Conservation (phyloP, 1,140 invertebrate genomes). For the Drosophila yakuba region DNA sequence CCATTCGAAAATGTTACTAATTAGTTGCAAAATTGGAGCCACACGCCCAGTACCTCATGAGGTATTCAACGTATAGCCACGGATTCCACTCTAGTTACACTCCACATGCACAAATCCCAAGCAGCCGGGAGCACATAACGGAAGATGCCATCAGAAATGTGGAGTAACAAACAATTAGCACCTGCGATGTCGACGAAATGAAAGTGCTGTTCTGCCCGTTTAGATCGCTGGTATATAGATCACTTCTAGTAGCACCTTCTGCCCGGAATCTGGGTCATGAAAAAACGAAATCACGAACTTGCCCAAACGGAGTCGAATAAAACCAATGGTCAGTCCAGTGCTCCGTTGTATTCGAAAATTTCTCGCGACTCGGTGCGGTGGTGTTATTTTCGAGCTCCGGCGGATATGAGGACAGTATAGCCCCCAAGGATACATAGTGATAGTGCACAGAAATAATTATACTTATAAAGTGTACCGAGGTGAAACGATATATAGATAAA, state of each 20-base stretch:
- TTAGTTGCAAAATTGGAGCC: constrained; percentile 61
- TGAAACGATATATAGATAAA: constrained; percentile 7
- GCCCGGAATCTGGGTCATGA: constrained; percentile 61
- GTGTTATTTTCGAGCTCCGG: constrained; percentile 25
- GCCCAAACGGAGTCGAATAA: constrained; percentile 44
- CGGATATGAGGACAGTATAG: constrained; percentile 55
- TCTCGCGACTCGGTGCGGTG: constrained; percentile 49
- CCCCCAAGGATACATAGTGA: constrained; percentile 14
- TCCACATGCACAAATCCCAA: not conserved
- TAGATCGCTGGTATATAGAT: constrained; percentile 57
- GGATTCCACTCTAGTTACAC: constrained; percentile 12
- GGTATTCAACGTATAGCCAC: not conserved
- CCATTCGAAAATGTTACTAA: constrained; percentile 34
- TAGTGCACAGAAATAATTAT: not conserved
- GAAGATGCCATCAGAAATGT: constrained; percentile 61
- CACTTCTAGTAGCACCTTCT: constrained; percentile 77
- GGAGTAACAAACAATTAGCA: constrained; percentile 79
- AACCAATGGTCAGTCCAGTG: constrained; percentile 45
- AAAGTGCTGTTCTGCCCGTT: constrained; percentile 64
- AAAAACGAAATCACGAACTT: constrained; percentile 73
- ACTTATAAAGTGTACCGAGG: constrained; percentile 28
- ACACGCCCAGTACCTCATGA: constrained; percentile 35
- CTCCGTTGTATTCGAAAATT: constrained; percentile 53
- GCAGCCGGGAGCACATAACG: constrained; percentile 46
- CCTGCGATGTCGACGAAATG: constrained; percentile 66